phyloP scores from a whole-genome alignment of 1,140 invertebrate species.

The Atta texana region DNA sequence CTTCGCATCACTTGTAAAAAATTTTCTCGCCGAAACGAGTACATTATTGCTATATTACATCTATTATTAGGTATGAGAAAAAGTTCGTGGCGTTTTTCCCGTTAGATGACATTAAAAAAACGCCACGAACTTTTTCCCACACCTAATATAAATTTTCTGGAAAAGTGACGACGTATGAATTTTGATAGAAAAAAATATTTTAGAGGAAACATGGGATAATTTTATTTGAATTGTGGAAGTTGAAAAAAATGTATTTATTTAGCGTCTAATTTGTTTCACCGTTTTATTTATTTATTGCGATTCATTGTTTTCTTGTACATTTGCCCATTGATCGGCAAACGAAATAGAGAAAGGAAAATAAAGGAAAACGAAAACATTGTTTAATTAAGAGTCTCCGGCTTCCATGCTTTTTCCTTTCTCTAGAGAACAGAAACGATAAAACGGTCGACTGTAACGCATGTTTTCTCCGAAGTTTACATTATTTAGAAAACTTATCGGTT shows the following conservation, averaged over 20 bases:
- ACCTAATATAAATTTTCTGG: conserved; percentile 1
- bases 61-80: not conserved
- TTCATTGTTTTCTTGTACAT: not conserved
- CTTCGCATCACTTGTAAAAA: not conserved
- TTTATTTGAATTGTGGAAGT: not conserved
- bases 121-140: no score
- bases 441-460: conserved; percentile 46
- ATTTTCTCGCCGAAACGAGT: not conserved
- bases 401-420: conserved; percentile 45
- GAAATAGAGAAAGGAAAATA: not conserved
- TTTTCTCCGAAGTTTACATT: conserved; percentile 60
- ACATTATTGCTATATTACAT: conserved; percentile 15
- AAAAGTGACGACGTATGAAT: not conserved
- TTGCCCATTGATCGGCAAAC: conserved; percentile 40
- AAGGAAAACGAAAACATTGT: conserved; percentile 28
- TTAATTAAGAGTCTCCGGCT: conserved; percentile 67
- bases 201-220: not conserved
- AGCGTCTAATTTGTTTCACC: not conserved
- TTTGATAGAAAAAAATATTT: not conserved
- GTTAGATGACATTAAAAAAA: no score
- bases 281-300: conserved; percentile 35
- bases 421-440: conserved; percentile 14
- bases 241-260: not conserved
- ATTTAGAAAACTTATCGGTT: conserved; percentile 62
- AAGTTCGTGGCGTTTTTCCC: no score